Percentiles rank a stretch among this genome's conserved stretches.
phyloP scores from a whole-genome alignment of 2,113 vertebrate genomes.

The Colistium nudipinnis region DNA sequence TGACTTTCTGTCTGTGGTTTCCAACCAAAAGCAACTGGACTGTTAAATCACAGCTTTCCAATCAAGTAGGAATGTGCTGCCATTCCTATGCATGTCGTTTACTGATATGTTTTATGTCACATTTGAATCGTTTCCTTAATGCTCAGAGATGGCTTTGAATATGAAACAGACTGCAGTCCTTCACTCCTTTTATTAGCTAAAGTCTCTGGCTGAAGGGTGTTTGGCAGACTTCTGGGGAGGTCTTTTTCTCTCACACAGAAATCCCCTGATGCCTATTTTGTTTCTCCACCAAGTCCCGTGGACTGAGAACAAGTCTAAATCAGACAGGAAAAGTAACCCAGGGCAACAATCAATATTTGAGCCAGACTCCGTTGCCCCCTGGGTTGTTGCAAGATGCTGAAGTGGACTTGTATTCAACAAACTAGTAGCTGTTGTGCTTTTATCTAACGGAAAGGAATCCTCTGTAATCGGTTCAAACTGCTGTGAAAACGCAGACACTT shows the following conservation, averaged over 20 bases:
- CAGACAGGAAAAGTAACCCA: conserved; percentile 54
- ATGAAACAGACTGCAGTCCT: conserved; percentile 29
- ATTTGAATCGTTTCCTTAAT: conserved; percentile 13
- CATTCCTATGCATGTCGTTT: conserved; percentile 11
- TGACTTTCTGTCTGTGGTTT: conserved; percentile 50
- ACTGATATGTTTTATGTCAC: conserved; percentile 10
- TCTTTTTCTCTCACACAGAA: conserved; percentile 38
- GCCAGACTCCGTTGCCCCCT: conserved; percentile 22
- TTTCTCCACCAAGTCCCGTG: conserved; percentile 30
- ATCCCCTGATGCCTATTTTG: conserved; percentile 50
- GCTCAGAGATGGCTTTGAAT: conserved; percentile 48
- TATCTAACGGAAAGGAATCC: too few relatives aligned
- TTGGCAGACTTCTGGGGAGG: conserved; percentile 54
- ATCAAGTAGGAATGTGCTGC: conserved; percentile 13
- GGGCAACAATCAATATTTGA: conserved; percentile 46
- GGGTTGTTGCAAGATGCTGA: conserved; percentile 24
- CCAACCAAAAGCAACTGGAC: conserved; percentile 54
- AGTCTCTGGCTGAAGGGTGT: conserved; percentile 19
- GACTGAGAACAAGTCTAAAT: conserved; percentile 43
- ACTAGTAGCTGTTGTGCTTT: conserved; percentile 10
- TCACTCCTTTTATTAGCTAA: conserved; percentile 25
- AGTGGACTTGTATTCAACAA: conserved; percentile 19
- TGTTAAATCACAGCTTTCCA: conserved; percentile 45
- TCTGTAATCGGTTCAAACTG: too few relatives aligned
- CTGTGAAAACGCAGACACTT: conserved; percentile 30